Conservation (phyloP, 2,113 vertebrate species). For the Procapra przewalskii region DNA sequence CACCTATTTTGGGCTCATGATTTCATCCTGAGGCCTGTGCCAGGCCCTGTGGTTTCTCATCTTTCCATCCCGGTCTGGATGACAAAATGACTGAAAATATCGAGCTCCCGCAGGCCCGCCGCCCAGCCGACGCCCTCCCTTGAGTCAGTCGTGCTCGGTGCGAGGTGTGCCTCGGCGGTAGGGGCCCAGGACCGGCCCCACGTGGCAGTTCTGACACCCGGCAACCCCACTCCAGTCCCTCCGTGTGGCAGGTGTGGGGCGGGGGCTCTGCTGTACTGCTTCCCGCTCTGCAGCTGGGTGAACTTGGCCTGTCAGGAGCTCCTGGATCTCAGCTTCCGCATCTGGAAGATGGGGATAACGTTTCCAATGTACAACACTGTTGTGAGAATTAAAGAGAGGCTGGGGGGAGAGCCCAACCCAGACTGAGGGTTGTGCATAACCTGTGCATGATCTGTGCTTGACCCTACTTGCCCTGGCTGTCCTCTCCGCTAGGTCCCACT, state of each 20-base stretch:
- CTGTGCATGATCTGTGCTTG: rapidly evolving
- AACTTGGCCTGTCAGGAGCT: neutral
- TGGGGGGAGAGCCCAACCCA: no score
- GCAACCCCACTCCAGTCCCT: rapidly evolving
- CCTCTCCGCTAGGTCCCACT: neutral
- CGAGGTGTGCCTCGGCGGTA: neutral
- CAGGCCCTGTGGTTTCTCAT: constrained; percentile 46
- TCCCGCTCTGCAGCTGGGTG: neutral
- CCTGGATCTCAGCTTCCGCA: neutral
- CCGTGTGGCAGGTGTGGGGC: rapidly evolving
- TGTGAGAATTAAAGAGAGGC: neutral
- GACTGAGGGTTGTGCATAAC: rapidly evolving
- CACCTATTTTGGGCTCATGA: constrained; percentile 25
- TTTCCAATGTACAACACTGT: no score
- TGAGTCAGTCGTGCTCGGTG: neutral
- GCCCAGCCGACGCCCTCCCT: neutral
- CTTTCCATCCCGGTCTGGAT: constrained; percentile 17
- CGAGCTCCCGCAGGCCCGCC: neutral
- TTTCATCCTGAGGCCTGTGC: neutral
- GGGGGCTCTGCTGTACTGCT: rapidly evolving
- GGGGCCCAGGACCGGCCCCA: neutral
- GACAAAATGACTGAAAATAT: constrained; percentile 63
- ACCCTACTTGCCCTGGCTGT: no score
- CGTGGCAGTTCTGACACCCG: rapidly evolving
- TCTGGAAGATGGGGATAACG: neutral